phyloP scores from a whole-genome alignment of 2,888 invertebrate species.

The Cosmia trapezina region DNA sequence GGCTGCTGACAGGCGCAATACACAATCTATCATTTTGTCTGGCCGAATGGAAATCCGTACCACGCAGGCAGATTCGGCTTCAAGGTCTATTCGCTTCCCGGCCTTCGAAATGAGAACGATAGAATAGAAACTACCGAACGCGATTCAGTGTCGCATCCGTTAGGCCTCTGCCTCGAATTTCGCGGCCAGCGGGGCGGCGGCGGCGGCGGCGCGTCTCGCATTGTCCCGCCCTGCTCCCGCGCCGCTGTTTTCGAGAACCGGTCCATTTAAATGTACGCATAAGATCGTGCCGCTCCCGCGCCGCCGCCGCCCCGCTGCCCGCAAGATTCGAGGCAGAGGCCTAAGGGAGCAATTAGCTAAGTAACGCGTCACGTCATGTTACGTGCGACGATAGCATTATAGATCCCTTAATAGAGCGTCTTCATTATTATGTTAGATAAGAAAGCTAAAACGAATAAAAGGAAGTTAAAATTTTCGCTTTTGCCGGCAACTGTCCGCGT shows the following conservation, averaged over 20 bases:
- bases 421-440: neutral
- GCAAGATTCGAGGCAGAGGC: too few species aligned
- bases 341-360: constrained; percentile 29
- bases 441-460: constrained; percentile 10
- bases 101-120: constrained; percentile 23
- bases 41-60: constrained; percentile 15
- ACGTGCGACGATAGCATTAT: neutral
- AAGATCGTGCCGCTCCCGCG: too few species aligned
- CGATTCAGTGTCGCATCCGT: constrained; percentile 6
- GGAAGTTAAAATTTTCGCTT: neutral
- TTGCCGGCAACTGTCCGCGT: neutral
- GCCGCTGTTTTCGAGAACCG: too few species aligned
- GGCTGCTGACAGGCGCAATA: neutral
- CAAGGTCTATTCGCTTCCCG: constrained; percentile 21
- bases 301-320: too few species aligned
- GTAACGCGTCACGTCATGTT: constrained; percentile 7
- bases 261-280: too few species aligned
- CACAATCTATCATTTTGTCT: constrained; percentile 4
- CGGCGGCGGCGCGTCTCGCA: too few species aligned
- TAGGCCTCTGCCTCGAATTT: too few species aligned
- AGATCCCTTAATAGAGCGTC: neutral
- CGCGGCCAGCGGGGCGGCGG: too few species aligned
- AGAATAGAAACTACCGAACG: constrained; percentile 39
- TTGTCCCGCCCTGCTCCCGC: too few species aligned
- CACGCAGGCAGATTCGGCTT: neutral